phyloP scores from a whole-genome alignment of 2,888 invertebrate species.

The Drosophila pseudotakahashii region DNA sequence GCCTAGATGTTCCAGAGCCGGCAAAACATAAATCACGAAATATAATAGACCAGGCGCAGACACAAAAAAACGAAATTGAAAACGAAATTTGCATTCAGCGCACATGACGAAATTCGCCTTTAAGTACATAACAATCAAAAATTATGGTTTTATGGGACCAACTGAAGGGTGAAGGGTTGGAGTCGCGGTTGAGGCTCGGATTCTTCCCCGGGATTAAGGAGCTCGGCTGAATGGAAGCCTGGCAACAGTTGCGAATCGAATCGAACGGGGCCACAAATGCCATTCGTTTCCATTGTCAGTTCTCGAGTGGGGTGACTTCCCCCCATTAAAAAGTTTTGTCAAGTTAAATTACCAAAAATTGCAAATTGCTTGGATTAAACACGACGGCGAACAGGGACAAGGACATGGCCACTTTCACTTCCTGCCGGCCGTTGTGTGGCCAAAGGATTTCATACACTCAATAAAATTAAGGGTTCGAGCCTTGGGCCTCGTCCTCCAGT shows the following conservation, averaged over 20 bases:
- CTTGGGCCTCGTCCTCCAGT: conserved; percentile 43
- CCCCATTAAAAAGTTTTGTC: conserved; percentile 78
- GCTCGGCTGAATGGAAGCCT: conserved; percentile 28
- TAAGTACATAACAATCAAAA: conserved; percentile 72
- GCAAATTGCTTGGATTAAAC: conserved; percentile 82
- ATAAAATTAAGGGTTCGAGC: conserved; percentile 82
- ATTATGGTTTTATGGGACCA: conserved; percentile 64
- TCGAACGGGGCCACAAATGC: conserved; percentile 68
- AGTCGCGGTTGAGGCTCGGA: background rate
- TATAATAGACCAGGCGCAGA: conserved; percentile 47
- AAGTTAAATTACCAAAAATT: conserved; percentile 83
- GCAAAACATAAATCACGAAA: conserved; percentile 63
- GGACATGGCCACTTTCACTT: conserved; percentile 72
- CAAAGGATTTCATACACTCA: conserved; percentile 82
- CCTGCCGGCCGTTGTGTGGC: conserved; percentile 72
- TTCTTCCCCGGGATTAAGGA: conserved; percentile 9
- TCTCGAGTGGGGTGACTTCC: conserved; percentile 16
- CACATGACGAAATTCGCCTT: conserved; percentile 48
- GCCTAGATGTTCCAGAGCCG: background rate
- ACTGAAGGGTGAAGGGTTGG: conserved; percentile 29
- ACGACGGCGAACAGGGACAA: conserved; percentile 63
- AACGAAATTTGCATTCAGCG: conserved; percentile 51
- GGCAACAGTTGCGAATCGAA: conserved; percentile 75
- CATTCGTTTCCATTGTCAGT: conserved; percentile 40
- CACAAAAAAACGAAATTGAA: conserved; percentile 58